These are phyloP conservation scores for Larimichthys crocea DNA, from an alignment of 2,113 vertebrate genomes.

Conservation along the genomic window DNA sequence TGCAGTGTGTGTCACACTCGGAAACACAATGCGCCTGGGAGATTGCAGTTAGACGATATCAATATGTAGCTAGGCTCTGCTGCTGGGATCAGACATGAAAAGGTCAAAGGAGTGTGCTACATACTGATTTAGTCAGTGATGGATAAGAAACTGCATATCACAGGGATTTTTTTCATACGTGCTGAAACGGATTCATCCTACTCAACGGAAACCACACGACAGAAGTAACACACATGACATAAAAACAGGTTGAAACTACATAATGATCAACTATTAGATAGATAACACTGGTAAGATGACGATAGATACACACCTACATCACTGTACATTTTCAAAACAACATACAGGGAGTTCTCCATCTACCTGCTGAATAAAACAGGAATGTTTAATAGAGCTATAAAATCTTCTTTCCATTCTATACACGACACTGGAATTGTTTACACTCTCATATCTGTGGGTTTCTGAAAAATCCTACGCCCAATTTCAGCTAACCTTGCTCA, in stretches of 20 bases:
- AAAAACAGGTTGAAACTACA: not conserved
- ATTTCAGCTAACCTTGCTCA: constrained; percentile 48
- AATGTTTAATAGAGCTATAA: constrained; percentile 15
- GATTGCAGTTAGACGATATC: constrained; percentile 50
- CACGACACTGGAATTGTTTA: constrained; percentile 16
- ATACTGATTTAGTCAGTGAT: constrained; percentile 64
- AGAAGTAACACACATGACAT: not conserved
- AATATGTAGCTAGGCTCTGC: constrained; percentile 46
- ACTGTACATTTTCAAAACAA: too few species aligned
- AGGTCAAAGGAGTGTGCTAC: constrained; percentile 68
- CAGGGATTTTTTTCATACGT: constrained; percentile 7
- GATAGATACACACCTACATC: too few species aligned
- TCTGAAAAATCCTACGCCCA: constrained; percentile 4
- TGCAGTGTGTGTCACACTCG: constrained; percentile 1
- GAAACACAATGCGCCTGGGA: not conserved
- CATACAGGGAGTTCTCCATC: too few species aligned
- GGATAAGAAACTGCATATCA: constrained; percentile 46
- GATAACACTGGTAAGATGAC: too few species aligned
- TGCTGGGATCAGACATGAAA: constrained; percentile 53
- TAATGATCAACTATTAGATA: not conserved
- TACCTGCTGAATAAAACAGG: constrained; percentile 14
- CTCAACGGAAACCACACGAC: not conserved
- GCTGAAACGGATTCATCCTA: not conserved
- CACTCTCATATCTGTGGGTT: not conserved
- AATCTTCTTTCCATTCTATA: not conserved